A percentile compares a stretch with the other conserved stretches of the same genome.
phyloP scores from a whole-genome alignment of 2,797 vertebrate species.

The Helicolenus hilgendorfi region DNA sequence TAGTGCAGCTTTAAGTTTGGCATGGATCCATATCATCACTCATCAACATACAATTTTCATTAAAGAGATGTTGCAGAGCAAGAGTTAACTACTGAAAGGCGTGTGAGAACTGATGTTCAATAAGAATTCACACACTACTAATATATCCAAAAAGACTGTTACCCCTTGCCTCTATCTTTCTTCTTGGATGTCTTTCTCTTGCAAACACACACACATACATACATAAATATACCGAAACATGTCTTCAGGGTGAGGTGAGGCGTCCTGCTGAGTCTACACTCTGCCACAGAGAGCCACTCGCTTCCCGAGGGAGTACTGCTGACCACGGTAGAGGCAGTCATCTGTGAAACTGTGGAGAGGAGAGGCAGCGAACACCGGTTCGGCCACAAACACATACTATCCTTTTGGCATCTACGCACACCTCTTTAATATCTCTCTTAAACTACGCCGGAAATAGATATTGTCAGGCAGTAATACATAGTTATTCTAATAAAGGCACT shows the following conservation, averaged over 20 bases:
- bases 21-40: background rate
- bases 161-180: background rate
- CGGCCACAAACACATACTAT: constrained; percentile 1
- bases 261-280: constrained; percentile 41
- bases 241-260: background rate
- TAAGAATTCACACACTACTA: background rate
- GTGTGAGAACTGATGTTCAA: background rate
- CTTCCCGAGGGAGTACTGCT: constrained; percentile 33
- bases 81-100: background rate
- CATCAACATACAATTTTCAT: background rate
- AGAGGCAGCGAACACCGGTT: constrained; percentile 9
- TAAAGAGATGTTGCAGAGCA: background rate
- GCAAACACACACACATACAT: background rate
- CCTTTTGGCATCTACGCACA: background rate
- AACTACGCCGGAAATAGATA: background rate
- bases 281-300: background rate
- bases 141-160: background rate
- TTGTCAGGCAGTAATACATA: background rate
- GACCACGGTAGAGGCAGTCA: constrained; percentile 53
- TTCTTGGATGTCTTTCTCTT: background rate
- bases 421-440: background rate
- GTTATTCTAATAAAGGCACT: constrained; percentile 8
- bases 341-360: constrained; percentile 43
- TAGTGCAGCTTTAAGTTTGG: background rate
- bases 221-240: background rate